Evolutionary conservation across 2,888 invertebrate genomes (phyloP), one percentile per base, ranked within the genome.

Genomic region (Lamellibrachia columna): DNA sequence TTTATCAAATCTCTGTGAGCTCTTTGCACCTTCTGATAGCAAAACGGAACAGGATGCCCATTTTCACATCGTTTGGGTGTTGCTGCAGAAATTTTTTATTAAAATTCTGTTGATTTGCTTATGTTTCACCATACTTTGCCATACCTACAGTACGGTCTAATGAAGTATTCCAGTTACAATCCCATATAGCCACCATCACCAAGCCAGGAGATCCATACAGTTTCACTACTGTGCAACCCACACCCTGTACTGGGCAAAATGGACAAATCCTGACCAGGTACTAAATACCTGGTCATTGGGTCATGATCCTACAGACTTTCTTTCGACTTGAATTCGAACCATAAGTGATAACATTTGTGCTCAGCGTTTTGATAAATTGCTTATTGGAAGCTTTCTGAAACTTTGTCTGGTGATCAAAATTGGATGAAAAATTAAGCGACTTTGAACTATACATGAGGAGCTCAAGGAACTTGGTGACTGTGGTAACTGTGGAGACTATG

Each of bases 201-300:
- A n/a, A 75, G 22, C 22, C 75, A 6, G 22, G 75, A 75, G 75
- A 22, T 75, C 3, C n/a, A n/a, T 75, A 22, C 22, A 75, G 75
- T 75, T 75, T 75, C 75, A 75, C 4, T 6, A 75, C 22, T 15
- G 75, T 75, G 22, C 22, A 75, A 11, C 75, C 75, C n/a, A 22
- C 22, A 75, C 75, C 75, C 75, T 75, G n/a, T 75, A 6, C n/a
- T 15, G 15, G 4, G 6, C 75, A 75, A 15, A 75, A 75, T 75
- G 75, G 22, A 75, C 75, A 75, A 22, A n/a, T 75, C 75, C 75
- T 75, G 22, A n/a, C 15, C 75, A 75, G 75, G 75, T 75, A n/a
- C 75, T 75, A 75, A 75, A 75, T 75, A 75, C 75, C 75, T 75
- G 75, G 75, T 75, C 75, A 75, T n/a, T 22, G n/a, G 75, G 22